Evolutionary conservation across 2,113 vertebrate species (phyloP).

Genomic region (Tragelaphus buxtoni): DNA sequence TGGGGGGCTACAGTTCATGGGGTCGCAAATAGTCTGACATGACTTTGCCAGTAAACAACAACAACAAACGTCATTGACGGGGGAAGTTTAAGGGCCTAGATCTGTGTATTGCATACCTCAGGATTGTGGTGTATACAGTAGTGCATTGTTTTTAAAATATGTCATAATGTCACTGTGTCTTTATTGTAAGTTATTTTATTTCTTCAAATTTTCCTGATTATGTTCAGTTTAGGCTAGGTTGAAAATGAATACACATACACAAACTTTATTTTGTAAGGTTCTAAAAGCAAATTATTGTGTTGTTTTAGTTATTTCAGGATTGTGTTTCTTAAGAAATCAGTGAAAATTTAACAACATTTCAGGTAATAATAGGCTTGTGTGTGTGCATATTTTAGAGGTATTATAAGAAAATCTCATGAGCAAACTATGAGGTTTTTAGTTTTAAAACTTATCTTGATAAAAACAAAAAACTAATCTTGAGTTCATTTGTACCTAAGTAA

Average conservation of each 20-base stretch:
- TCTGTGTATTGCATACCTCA: neutral
- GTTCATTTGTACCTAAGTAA: neutral
- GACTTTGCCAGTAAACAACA: neutral
- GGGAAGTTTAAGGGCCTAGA: neutral
- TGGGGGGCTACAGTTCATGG: neutral
- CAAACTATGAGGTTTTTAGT: neutral
- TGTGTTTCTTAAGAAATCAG: neutral
- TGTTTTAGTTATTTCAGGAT: neutral
- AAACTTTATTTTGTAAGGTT: neutral
- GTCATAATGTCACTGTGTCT: neutral
- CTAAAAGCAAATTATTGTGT: neutral
- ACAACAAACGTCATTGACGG: neutral
- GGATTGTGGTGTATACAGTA: neutral
- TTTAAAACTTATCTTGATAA: neutral
- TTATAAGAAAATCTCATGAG: neutral
- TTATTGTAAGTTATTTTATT: slow-evolving; percentile 3
- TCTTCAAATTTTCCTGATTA: neutral
- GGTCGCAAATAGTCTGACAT: neutral
- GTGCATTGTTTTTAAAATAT: neutral
- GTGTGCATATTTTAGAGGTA: neutral
- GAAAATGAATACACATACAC: neutral
- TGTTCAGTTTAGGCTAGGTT: neutral
- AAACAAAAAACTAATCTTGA: neutral
- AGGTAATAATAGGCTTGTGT: neutral
- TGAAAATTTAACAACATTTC: neutral